Evolutionary conservation across 2,888 invertebrate species (phyloP).

Genomic region (Frankliniella intonsa): DNA sequence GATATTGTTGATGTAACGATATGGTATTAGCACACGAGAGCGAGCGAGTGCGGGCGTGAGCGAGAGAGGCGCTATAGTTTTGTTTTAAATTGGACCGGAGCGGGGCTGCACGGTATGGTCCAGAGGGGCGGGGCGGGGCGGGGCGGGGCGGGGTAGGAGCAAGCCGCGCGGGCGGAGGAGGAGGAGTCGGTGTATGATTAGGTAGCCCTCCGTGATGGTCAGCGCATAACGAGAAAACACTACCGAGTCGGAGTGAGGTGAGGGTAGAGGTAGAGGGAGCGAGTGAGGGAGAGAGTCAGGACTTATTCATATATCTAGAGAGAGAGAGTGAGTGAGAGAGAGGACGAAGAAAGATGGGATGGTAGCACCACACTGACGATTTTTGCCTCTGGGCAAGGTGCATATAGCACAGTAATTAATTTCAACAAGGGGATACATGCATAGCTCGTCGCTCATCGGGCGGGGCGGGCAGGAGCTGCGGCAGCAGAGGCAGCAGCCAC

Average conservation of each 20-base stretch:
- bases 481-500: too few species aligned
- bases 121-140: background rate
- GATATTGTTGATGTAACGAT: constrained; percentile 10
- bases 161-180: background rate
- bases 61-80: background rate
- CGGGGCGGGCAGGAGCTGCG: too few species aligned
- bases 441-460: too few species aligned
- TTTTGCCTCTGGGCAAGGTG: too few species aligned
- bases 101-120: constrained; percentile 1
- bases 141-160: background rate
- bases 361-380: too few species aligned
- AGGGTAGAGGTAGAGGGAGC: background rate
- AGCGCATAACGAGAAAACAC: background rate
- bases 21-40: background rate
- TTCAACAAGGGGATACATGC: too few species aligned
- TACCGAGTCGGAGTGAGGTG: background rate
- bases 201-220: constrained; percentile 1
- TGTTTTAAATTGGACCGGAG: constrained; percentile 11
- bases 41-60: background rate
- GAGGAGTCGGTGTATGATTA: background rate
- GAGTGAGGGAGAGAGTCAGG: background rate
- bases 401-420: too few species aligned
- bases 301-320: background rate
- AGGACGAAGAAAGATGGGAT: background rate
- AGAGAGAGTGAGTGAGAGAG: background rate